Conservation (phyloP, 1,140 invertebrate species). For the Eumeta japonica region DNA sequence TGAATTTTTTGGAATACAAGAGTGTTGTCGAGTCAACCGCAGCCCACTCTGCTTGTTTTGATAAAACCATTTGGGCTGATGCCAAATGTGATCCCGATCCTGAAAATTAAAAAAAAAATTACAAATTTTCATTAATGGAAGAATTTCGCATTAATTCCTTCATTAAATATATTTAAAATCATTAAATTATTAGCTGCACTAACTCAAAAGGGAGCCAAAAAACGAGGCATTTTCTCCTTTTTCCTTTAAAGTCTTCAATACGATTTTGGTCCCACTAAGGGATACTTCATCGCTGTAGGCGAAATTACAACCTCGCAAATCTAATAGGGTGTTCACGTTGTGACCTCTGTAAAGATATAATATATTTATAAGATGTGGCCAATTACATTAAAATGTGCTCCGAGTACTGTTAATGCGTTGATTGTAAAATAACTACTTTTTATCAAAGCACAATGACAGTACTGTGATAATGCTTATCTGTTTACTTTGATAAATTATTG, state of each 20-base stretch:
- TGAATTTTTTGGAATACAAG: conserved; percentile 55
- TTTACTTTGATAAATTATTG: too few species aligned
- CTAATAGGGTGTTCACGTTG: conserved; percentile 59
- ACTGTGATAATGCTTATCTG: too few species aligned
- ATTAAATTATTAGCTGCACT: conserved; percentile 6
- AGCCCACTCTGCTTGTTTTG: conserved; percentile 62
- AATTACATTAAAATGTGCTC: too few species aligned
- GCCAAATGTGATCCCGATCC: conserved; percentile 62
- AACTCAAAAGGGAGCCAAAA: conserved; percentile 62
- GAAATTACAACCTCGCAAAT: conserved; percentile 61
- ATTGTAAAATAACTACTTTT: conserved; percentile 34
- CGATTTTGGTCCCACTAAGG: conserved; percentile 57
- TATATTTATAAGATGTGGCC: neutral
- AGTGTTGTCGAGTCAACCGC: conserved; percentile 64
- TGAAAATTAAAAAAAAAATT: conserved; percentile 21
- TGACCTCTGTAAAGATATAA: conserved; percentile 49
- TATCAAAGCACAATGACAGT: conserved; percentile 34
- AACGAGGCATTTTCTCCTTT: conserved; percentile 64
- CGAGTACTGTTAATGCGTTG: conserved; percentile 17
- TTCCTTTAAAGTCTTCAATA: conserved; percentile 58
- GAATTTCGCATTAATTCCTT: neutral
- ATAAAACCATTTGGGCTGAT: conserved; percentile 62
- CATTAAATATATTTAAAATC: neutral
- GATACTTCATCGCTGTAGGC: conserved; percentile 59
- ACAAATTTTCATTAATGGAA: neutral